Evolutionary conservation across 2,113 vertebrate genomes (phyloP), one percentile per base, ranked within the genome.

Genomic region (Pluvianellus socialis): DNA sequence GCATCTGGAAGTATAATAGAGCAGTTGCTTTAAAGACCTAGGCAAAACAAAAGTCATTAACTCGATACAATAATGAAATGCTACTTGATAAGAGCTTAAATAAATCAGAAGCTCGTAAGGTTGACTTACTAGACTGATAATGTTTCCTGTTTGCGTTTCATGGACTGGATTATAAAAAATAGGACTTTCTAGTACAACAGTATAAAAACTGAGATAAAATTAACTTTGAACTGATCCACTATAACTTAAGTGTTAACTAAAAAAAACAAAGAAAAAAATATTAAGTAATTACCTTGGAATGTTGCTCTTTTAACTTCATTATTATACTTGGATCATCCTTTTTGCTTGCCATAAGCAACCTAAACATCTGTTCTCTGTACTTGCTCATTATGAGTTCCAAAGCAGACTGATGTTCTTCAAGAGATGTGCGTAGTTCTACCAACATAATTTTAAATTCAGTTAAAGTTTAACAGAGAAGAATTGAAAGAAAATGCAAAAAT

Each of bases 321-420:
- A 99, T 98, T 59, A 99, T 99, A 86, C 98, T 71, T 1, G 99
- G 99, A 73, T 99, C 99, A 21, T 99, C 99, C 91, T 98, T 99
- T 96, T 99, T 99, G 97, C 99, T 99, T 2, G 99, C 98, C 99
- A 99, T 99, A 32, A 99, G 98, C 79, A 99, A 96, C 90, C 99
- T 98, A 75, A 99, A 99, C 97, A 99, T 99, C 97, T 99, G 99
- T 92, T 99, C 99, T 88, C 99, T 98, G 97, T 99, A 99, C 94
- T 99, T 99, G 98, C 98, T 99, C 99, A 99, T 99, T 94, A 99
- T 99, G 79, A 99, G 99, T 84, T 99, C 99, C 97, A 99, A 97
- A 26, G 99, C 99, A 49, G 99, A 99, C 96, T 99, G 99, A 95
- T 99, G 99, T 94, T 99, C 99, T 92, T 99, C 99, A 19, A 99